Percentiles rank a stretch among this genome's conserved stretches.
Conservation (phyloP, 2,888 invertebrate species). For the Gnatocerus cornutus region DNA sequence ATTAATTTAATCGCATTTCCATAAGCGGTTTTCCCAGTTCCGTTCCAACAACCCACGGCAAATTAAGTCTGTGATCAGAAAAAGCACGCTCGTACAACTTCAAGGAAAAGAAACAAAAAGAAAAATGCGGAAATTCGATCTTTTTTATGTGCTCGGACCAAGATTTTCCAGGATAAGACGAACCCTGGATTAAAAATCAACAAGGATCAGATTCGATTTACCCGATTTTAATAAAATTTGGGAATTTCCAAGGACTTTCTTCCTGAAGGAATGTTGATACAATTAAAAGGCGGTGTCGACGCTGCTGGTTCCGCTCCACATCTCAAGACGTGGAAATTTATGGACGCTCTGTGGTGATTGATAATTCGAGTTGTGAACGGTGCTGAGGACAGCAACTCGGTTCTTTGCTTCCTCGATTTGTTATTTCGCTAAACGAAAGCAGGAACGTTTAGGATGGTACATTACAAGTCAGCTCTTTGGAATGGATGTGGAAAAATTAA, state of each 20-base stretch:
- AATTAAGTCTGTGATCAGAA: constrained; percentile 35
- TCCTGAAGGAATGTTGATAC: background rate
- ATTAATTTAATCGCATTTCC: constrained; percentile 48
- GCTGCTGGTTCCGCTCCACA: background rate
- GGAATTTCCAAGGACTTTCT: background rate
- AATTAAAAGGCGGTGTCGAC: background rate
- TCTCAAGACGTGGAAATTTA: constrained; percentile 2
- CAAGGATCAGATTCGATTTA: constrained; percentile 14
- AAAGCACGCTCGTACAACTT: constrained; percentile 8
- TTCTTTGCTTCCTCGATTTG: background rate
- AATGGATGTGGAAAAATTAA: constrained; percentile 11
- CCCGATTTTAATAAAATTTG: constrained; percentile 11
- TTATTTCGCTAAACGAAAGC: constrained; percentile 7
- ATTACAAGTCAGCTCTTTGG: constrained; percentile 2
- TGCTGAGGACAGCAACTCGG: constrained; percentile 9
- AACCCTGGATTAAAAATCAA: constrained; percentile 37
- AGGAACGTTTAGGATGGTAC: background rate
- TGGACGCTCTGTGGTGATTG: background rate
- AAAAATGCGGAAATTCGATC: constrained; percentile 20
- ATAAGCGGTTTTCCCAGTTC: constrained; percentile 43
- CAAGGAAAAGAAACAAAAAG: background rate
- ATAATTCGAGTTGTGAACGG: constrained; percentile 6
- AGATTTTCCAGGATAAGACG: constrained; percentile 35
- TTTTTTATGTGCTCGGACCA: constrained; percentile 24
- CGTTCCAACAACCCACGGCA: constrained; percentile 39